phyloP scores from a whole-genome alignment of 2,113 vertebrate genomes.

The Agapornis roseicollis region DNA sequence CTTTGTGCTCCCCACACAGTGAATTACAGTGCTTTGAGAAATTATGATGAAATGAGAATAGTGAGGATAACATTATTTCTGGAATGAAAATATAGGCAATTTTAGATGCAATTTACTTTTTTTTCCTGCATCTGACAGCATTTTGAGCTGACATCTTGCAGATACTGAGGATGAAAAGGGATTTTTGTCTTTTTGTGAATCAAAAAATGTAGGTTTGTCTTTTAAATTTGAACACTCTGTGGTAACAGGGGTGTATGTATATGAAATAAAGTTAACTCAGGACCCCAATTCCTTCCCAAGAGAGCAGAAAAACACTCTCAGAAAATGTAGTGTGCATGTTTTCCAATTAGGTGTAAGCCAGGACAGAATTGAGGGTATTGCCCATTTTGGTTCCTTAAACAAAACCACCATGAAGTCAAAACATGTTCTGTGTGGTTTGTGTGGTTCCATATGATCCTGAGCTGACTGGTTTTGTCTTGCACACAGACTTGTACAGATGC shows the following conservation, averaged over 20 bases:
- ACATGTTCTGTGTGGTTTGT: background rate
- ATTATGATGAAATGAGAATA: background rate
- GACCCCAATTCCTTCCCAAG: background rate
- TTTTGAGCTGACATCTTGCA: background rate
- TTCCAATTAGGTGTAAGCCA: background rate
- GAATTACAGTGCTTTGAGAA: background rate
- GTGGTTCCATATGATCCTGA: background rate
- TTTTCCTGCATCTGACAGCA: background rate
- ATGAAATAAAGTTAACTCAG: background rate
- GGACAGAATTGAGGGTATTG: background rate
- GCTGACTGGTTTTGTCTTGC: background rate
- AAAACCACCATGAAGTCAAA: background rate
- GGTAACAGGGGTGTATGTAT: background rate
- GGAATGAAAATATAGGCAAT: background rate
- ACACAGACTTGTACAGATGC: background rate
- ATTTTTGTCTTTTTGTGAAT: background rate
- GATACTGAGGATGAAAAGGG: background rate
- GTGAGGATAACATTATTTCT: background rate
- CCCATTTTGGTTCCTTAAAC: background rate
- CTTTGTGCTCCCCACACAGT: background rate
- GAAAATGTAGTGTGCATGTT: background rate
- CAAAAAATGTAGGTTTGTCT: background rate
- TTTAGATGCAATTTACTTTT: background rate
- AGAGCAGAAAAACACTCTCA: background rate
- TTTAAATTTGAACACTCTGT: background rate